These are phyloP conservation scores for Paragorgia papillata DNA, from an alignment of 92 coral and sea anemone genomes.

Conservation along the genomic window DNA sequence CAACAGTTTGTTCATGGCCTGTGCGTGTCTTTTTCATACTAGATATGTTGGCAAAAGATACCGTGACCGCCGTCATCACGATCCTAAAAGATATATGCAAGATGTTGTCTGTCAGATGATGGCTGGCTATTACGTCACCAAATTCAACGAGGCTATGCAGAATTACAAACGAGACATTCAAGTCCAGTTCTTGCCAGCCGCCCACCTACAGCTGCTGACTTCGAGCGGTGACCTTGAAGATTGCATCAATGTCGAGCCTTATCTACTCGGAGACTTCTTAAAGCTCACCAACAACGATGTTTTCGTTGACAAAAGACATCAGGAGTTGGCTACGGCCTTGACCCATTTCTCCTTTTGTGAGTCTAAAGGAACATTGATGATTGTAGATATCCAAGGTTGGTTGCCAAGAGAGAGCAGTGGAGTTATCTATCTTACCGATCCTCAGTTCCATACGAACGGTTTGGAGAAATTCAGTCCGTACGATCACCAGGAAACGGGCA, in stretches of 20 bases:
- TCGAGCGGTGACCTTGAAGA: constrained; percentile 32
- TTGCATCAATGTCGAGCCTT: constrained; percentile 36
- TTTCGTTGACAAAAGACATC: background rate
- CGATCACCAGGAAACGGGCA: constrained; percentile 26
- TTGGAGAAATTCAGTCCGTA: constrained; percentile 31
- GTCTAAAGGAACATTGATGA: constrained; percentile 32
- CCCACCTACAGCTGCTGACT: constrained; percentile 37
- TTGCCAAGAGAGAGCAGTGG: constrained; percentile 22
- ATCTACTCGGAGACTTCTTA: constrained; percentile 29
- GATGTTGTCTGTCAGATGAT: constrained; percentile 42
- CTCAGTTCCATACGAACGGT: constrained; percentile 29
- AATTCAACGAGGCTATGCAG: constrained; percentile 34
- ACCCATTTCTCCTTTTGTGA: constrained; percentile 31
- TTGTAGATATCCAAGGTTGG: constrained; percentile 39
- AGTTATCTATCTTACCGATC: constrained; percentile 26
- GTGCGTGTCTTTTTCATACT: no score
- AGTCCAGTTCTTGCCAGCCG: constrained; percentile 31
- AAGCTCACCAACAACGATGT: constrained; percentile 25
- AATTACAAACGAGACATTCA: constrained; percentile 29
- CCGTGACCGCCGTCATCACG: constrained; percentile 27
- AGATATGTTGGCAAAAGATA: constrained; percentile 36
- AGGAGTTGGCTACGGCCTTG: constrained; percentile 23
- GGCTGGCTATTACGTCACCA: constrained; percentile 40
- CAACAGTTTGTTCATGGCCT: no score
- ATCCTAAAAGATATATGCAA: constrained; percentile 34